Evolutionary conservation across 92 coral and sea anemone genomes (phyloP).

Genomic region (Zoanthus solanderi): DNA sequence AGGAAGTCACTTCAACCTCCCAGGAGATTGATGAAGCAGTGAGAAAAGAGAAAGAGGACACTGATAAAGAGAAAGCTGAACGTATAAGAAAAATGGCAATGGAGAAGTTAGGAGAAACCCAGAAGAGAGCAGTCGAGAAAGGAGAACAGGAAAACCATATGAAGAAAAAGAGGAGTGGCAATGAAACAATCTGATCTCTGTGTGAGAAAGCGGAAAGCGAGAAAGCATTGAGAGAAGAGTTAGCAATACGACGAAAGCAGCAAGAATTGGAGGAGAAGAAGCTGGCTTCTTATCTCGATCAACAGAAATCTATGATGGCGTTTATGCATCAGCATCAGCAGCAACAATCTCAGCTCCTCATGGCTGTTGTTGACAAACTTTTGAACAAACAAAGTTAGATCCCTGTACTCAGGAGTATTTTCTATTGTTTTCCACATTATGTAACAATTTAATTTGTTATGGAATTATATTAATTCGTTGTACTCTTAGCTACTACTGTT

Average conservation of each 20-base stretch:
- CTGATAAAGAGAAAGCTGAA: constrained; percentile 53
- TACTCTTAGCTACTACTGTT: not conserved
- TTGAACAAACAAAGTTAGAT: constrained; percentile 49
- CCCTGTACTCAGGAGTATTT: constrained; percentile 38
- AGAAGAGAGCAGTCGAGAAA: constrained; percentile 50
- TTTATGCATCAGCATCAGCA: constrained; percentile 45
- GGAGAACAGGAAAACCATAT: constrained; percentile 18
- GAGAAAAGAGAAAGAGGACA: constrained; percentile 53
- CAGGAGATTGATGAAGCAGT: constrained; percentile 42
- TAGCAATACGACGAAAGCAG: constrained; percentile 41
- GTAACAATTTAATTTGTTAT: not conserved
- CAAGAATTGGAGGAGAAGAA: constrained; percentile 53
- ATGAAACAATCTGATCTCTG: constrained; percentile 45
- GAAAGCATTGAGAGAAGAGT: constrained; percentile 50
- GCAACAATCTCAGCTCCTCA: constrained; percentile 53
- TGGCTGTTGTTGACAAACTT: constrained; percentile 64
- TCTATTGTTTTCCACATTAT: not conserved
- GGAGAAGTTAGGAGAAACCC: constrained; percentile 63
- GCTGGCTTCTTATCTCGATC: constrained; percentile 53
- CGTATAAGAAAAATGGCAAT: constrained; percentile 45
- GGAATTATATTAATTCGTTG: not conserved
- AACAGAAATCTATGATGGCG: constrained; percentile 52
- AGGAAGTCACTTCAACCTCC: constrained; percentile 42
- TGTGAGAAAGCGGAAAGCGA: constrained; percentile 55
- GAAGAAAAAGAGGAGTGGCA: constrained; percentile 51